Base-by-base conservation (phyloP, 1,140 invertebrate genomes). In the Zaprionus tsacasi region DNA sequence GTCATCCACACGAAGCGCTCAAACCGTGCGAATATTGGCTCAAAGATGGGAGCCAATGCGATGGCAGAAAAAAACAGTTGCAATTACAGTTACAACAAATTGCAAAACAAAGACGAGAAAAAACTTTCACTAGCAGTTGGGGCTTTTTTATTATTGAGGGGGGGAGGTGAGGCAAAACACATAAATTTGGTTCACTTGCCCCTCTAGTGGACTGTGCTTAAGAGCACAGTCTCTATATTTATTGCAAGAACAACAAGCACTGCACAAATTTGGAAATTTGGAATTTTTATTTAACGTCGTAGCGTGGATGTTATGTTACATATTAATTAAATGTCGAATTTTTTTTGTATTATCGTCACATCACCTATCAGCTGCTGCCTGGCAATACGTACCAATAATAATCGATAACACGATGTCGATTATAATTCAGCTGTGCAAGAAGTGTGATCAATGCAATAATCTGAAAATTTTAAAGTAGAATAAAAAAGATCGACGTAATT, bases 101-200 rank as follows among this genome's bases (percentile, higher is more conserved):
- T 78, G 70, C 81, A 87, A 87, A 87, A 87, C 83, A 87, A 87
- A 87, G 80, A 66, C 70, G 70, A 75, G 80, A 82, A 70, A 81
- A 81, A 87, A 87, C 83, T 87, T 87, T 87, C 83, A 87, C 83
- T 87, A 65, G 78, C 70, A 74, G 70, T 78, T 81, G 59, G 65
- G 48, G 65, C 57, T 50, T 76, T 72, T 57, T 68, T 56, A 61
- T 75, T 43, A 40, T 58, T 60, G 21, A 15, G 8, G 35, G 13
- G 13, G 61, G 52, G 38, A 54, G 38, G n/a, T 4, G 13, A 55
- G 36, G 15, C 43, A 64, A 75, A 69, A 64, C 54, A 64, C 57
- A 74, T 57, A 27, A 54, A 36, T 63, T 70, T 55, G n/a, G n/a
- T 75, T 11, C 59, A 75, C 72, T 75, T 75, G 72, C 69, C 74